Percentiles rank a stretch among this genome's conserved stretches.
phyloP scores from a whole-genome alignment of 2,113 vertebrate species.

The Gymnarchus niloticus region DNA sequence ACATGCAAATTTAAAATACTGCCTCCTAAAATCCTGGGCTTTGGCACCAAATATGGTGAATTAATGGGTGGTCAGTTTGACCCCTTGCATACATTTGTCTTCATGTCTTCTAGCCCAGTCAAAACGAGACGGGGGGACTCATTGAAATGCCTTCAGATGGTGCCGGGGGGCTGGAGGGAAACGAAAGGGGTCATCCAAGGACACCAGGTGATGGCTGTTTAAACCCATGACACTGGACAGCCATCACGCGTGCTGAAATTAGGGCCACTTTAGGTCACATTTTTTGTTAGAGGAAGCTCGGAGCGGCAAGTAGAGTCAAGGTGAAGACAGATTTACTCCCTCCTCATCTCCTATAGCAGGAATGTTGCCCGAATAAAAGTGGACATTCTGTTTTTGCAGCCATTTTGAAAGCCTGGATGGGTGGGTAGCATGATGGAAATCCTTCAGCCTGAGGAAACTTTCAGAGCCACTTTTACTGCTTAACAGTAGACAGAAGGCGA shows the following conservation, averaged over 20 bases:
- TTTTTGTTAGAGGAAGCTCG: slow-evolving; percentile 2
- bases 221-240: not conserved
- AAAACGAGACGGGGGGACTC: not conserved
- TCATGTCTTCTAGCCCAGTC: not conserved
- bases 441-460: not conserved
- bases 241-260: not conserved
- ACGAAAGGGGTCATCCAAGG: slow-evolving; percentile 17
- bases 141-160: slow-evolving; percentile 16
- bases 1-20: not conserved
- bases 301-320: not conserved
- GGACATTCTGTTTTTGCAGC: not conserved
- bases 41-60: not conserved
- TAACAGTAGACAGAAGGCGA: not conserved
- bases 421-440: not conserved
- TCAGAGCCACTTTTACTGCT: not conserved
- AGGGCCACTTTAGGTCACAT: not conserved
- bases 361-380: not conserved
- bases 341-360: not conserved
- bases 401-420: not conserved
- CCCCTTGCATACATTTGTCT: slow-evolving; percentile 1
- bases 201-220: slow-evolving; percentile 40
- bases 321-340: not conserved
- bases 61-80: not conserved
- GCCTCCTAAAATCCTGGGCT: not conserved
- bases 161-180: slow-evolving; percentile 21